Evolutionary conservation across 2,888 invertebrate genomes (phyloP).

Genomic region (Mantis religiosa): DNA sequence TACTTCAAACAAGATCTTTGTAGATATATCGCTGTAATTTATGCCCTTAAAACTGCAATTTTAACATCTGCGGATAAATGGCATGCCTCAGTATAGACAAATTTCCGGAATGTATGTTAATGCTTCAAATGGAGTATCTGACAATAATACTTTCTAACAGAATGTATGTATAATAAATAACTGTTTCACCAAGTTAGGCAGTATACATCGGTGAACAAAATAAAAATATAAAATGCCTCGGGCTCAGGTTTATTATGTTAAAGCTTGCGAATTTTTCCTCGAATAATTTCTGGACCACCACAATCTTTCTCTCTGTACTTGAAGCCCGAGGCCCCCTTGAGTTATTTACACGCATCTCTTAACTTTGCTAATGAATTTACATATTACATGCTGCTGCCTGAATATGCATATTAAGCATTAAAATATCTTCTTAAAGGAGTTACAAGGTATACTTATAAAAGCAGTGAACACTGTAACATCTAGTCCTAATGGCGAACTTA

Average conservation of each 20-base stretch:
- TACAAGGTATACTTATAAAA: too few relatives aligned
- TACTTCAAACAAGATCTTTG: too few relatives aligned
- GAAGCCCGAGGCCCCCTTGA: not conserved
- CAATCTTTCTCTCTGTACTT: not conserved
- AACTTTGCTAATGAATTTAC: not conserved
- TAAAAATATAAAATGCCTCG: not conserved
- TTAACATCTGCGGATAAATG: too few relatives aligned
- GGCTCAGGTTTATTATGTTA: not conserved
- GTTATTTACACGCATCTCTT: not conserved
- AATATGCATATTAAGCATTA: too few relatives aligned
- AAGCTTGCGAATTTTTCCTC: not conserved
- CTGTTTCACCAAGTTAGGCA: not conserved
- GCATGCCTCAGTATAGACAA: too few relatives aligned
- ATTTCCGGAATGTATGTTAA: too few relatives aligned
- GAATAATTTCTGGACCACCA: not conserved
- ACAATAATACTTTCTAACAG: not conserved
- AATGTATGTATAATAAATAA: not conserved
- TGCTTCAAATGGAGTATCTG: too few relatives aligned
- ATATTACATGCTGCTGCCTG: not conserved
- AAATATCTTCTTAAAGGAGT: too few relatives aligned
- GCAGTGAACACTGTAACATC: too few relatives aligned
- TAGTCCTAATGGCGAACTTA: too few relatives aligned
- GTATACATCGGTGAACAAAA: not conserved
- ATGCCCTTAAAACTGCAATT: too few relatives aligned
- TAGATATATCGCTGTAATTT: too few relatives aligned